Conservation (phyloP, 2,113 vertebrate genomes). For the Pygoscelis antarcticus region DNA sequence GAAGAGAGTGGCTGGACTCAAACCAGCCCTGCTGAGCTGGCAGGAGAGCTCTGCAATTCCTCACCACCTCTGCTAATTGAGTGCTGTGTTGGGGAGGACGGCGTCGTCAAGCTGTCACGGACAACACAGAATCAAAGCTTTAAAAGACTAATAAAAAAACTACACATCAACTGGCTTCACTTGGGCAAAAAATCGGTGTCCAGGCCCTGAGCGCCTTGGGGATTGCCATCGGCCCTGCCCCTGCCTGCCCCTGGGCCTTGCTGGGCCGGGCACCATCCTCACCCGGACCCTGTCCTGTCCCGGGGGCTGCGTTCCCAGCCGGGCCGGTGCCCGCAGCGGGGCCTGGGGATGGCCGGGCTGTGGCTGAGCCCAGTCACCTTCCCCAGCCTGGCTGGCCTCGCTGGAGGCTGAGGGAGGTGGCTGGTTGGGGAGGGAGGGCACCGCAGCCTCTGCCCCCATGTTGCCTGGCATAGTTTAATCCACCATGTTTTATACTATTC, state of each 20-base stretch:
- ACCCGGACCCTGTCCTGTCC: fast-evolving
- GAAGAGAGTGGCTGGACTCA: neutral
- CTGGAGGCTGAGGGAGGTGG: neutral
- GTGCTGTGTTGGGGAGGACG: fast-evolving
- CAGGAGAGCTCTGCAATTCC: neutral
- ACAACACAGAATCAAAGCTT: neutral
- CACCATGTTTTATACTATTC: neutral
- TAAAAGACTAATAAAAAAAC: neutral
- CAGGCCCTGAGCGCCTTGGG: fast-evolving
- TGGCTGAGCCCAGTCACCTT: too few species aligned
- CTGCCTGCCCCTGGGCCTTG: neutral
- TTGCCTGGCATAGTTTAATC: neutral
- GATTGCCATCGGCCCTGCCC: neutral
- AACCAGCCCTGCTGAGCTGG: neutral
- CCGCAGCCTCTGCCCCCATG: fast-evolving
- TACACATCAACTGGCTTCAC: neutral
- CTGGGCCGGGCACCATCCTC: fast-evolving
- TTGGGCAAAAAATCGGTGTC: fast-evolving
- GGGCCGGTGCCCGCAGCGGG: fast-evolving
- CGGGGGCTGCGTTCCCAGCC: fast-evolving
- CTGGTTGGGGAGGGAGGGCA: neutral
- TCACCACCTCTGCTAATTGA: neutral
- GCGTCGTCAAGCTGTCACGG: neutral
- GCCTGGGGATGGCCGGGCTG: fast-evolving
- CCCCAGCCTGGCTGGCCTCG: neutral